Evolutionary conservation across 2,113 vertebrate species (phyloP).

Genomic region (Gallinago media): DNA sequence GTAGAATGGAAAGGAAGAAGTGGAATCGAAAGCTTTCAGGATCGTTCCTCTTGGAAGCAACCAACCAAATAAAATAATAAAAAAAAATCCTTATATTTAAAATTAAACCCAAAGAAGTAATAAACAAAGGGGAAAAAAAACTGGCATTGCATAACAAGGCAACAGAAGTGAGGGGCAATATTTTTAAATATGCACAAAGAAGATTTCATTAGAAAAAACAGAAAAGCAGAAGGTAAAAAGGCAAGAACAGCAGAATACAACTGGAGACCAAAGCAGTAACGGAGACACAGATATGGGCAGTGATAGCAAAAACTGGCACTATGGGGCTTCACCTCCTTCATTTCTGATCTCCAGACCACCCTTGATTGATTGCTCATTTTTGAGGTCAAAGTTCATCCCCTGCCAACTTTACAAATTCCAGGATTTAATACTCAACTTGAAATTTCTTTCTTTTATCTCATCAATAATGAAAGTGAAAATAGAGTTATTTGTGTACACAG

Average conservation of each 20-base stretch:
- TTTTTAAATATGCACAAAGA: background rate
- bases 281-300: background rate
- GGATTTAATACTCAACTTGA: background rate
- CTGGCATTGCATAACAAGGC: background rate
- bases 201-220: background rate
- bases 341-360: background rate
- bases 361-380: rapidly evolving
- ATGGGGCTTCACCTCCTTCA: background rate
- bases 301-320: background rate
- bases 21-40: background rate
- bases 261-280: background rate
- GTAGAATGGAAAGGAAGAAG: background rate
- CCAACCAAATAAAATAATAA: background rate
- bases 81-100: background rate
- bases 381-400: background rate
- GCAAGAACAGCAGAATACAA: background rate
- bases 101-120: background rate
- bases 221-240: background rate
- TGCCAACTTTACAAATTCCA: background rate
- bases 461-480: background rate
- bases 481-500: too few relatives aligned
- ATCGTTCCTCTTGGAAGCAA: background rate
- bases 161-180: background rate
- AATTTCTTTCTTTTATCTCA: background rate
- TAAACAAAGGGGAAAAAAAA: background rate